Evolutionary conservation across 2,113 vertebrate species (phyloP).

Genomic region (Phoxinus phoxinus): DNA sequence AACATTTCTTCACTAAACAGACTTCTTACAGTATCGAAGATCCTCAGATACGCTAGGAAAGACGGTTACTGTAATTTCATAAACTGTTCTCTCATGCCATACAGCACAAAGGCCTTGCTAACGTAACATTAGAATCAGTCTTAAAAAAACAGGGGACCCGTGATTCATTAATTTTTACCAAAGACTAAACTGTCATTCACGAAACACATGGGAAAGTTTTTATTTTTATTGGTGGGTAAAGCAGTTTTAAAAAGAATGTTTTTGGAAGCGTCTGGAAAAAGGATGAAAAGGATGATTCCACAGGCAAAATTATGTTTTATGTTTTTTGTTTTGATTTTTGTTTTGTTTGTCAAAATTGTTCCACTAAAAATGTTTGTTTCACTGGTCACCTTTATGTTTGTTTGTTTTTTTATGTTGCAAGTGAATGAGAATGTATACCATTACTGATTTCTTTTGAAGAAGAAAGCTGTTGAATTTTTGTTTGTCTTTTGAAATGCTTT

Average conservation of each 20-base stretch:
- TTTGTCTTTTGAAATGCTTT: not conserved
- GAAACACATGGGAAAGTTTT: not conserved
- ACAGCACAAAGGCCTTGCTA: conserved; percentile 82
- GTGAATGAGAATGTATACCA: not conserved
- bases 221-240: conserved; percentile 10
- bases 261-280: not conserved
- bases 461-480: conserved; percentile 31
- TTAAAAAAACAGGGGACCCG: conserved; percentile 42
- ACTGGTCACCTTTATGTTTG: conserved; percentile 9
- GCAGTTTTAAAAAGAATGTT: conserved; percentile 40
- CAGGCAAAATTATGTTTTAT: not conserved
- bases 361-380: not conserved
- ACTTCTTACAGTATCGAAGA: not conserved
- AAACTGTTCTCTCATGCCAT: not conserved
- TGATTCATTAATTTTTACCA: conserved; percentile 81
- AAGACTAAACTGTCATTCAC: conserved; percentile 81
- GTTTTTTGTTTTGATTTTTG: conserved; percentile 18
- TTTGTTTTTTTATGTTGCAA: not conserved
- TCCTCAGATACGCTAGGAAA: conserved; percentile 24
- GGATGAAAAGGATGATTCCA: conserved; percentile 43
- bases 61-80: not conserved
- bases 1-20: conserved; percentile 11
- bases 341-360: not conserved
- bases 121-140: conserved; percentile 50
- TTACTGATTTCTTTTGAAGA: not conserved